phyloP scores from a whole-genome alignment of 2,888 invertebrate genomes.

The Elmis aenea region DNA sequence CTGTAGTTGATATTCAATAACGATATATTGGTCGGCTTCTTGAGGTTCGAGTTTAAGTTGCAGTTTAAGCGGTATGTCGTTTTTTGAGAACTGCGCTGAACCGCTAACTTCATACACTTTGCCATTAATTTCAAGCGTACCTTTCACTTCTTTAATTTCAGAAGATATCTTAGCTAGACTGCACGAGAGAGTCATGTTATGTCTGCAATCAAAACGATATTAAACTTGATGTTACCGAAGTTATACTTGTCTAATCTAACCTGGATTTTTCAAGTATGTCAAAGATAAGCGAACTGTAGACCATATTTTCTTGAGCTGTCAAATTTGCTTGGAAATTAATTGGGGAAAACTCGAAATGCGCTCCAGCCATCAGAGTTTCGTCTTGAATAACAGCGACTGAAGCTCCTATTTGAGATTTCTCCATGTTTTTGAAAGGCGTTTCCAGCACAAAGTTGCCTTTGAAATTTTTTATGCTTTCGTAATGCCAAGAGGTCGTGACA shows the following conservation, averaged over 20 bases:
- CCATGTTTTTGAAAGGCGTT: slow-evolving; percentile 45
- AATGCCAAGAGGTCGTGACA: slow-evolving; percentile 26
- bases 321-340: slow-evolving; percentile 37
- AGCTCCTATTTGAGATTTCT: slow-evolving; percentile 40
- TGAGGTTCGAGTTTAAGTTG: slow-evolving; percentile 46
- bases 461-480: slow-evolving; percentile 36
- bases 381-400: no score
- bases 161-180: slow-evolving; percentile 9
- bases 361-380: no score
- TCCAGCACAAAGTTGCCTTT: slow-evolving; percentile 38
- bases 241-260: no score
- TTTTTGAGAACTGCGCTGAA: slow-evolving; percentile 38
- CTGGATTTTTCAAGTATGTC: slow-evolving; percentile 36
- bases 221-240: no score
- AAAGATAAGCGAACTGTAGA: slow-evolving; percentile 31
- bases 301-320: slow-evolving; percentile 33
- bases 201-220: no score
- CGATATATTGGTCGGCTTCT: slow-evolving; percentile 40
- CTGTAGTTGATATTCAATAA: slow-evolving; percentile 40
- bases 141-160: slow-evolving; percentile 36
- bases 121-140: slow-evolving; percentile 46
- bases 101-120: slow-evolving; percentile 46
- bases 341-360: no score
- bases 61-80: slow-evolving; percentile 43
- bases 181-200: slow-evolving; percentile 44